Percentiles rank a stretch among this genome's conserved stretches.
Evolutionary conservation across 2,113 vertebrate species (phyloP).

Genomic region (Rhinoptilus africanus): DNA sequence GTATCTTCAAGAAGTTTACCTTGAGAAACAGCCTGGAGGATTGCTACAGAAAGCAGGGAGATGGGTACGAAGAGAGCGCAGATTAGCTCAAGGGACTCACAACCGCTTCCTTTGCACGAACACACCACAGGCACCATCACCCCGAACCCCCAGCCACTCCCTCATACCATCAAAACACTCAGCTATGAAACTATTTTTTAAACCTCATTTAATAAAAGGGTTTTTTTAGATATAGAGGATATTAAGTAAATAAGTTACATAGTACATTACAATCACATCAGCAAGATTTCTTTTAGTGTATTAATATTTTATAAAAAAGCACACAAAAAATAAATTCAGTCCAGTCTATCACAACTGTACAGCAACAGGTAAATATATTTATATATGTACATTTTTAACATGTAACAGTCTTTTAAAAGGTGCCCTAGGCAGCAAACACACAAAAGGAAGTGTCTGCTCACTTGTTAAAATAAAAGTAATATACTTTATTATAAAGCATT

Average conservation of each 20-base stretch:
- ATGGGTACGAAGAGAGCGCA: not conserved
- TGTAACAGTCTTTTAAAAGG: slow-evolving; percentile 82
- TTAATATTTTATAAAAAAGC: slow-evolving; percentile 84
- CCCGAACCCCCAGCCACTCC: not conserved
- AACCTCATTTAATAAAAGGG: slow-evolving; percentile 84
- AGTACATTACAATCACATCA: slow-evolving; percentile 83
- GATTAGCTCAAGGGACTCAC: accelerated
- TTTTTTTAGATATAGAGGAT: slow-evolving; percentile 77
- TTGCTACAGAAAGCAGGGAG: not conserved
- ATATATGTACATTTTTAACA: slow-evolving; percentile 76
- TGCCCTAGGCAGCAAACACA: slow-evolving; percentile 80
- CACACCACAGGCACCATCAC: not conserved
- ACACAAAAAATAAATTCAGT: slow-evolving; percentile 84
- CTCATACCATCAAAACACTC: not conserved
- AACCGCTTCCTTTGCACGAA: not conserved
- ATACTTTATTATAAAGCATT: slow-evolving; percentile 81
- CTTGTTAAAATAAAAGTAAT: slow-evolving; percentile 80
- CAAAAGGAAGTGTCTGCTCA: slow-evolving; percentile 77
- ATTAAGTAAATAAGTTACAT: slow-evolving; percentile 86
- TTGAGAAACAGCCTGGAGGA: not conserved
- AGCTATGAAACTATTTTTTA: slow-evolving; percentile 47
- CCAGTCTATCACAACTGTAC: slow-evolving; percentile 83
- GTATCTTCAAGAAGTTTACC: not conserved
- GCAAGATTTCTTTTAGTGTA: slow-evolving; percentile 84
- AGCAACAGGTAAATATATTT: slow-evolving; percentile 78